phyloP scores from a whole-genome alignment of 2,113 vertebrate species.

The Tetrax tetrax region DNA sequence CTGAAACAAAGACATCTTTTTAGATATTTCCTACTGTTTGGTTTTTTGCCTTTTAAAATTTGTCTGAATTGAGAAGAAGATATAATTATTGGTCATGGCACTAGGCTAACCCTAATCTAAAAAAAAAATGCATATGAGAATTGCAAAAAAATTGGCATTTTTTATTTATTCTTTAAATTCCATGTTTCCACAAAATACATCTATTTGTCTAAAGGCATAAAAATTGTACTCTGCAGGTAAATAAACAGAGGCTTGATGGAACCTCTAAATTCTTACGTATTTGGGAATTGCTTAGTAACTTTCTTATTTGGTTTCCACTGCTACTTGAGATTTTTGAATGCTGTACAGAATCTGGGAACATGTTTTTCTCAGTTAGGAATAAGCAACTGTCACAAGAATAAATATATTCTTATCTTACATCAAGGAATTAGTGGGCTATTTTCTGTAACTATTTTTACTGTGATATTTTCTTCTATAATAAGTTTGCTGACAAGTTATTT shows the following conservation, averaged over 20 bases:
- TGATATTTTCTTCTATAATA: slow-evolving; percentile 18
- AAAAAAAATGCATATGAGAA: background rate
- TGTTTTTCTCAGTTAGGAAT: slow-evolving; percentile 14
- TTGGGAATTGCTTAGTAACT: background rate
- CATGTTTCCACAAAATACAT: background rate
- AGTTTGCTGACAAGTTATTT: slow-evolving; percentile 61
- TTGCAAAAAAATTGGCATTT: background rate
- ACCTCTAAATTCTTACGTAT: background rate
- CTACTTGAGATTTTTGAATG: background rate
- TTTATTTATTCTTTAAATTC: background rate
- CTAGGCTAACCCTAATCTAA: background rate
- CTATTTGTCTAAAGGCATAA: background rate
- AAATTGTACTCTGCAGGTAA: background rate
- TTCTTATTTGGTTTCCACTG: background rate
- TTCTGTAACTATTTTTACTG: slow-evolving; percentile 46
- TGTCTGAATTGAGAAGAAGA: background rate
- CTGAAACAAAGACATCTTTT: background rate
- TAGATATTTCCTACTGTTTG: background rate
- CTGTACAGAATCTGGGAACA: background rate
- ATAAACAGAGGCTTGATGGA: background rate
- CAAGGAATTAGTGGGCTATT: slow-evolving; percentile 16
- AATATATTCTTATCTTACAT: slow-evolving; percentile 11
- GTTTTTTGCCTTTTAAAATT: background rate
- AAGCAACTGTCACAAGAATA: background rate
- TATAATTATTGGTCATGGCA: background rate